Evolutionary conservation across 2,888 invertebrate species (phyloP), one percentile per base, ranked within the genome.

Genomic region (Synergus itoensis): DNA sequence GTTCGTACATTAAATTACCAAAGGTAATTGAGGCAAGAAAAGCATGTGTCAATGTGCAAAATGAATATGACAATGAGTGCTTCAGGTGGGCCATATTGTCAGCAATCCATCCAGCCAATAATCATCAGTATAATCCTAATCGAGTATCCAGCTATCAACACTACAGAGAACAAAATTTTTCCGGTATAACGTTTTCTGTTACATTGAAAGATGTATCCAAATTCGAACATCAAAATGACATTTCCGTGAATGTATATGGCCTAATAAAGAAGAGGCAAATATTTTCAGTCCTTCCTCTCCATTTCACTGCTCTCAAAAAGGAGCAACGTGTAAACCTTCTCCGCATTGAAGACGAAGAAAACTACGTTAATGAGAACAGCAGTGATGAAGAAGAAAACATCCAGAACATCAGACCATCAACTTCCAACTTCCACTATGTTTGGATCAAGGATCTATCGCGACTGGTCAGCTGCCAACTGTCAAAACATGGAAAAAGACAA

Each of bases 201-300:
- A 7, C 14, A 41, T n/a, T 77, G 0, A 79, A 79, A 76, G 45
- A 77, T 12, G 48, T 81, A 5, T 41, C 73, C 0, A 81, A 78
- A 64, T 81, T 83, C 77, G 78, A 82, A 41, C 77, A 73, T 8
- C 78, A 73, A 63, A 80, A 80, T 43, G 14, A 78, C 11, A 53
- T 81, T 5, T 83, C 81, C 0, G 40, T 83, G 0, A 79, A 81
- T 18, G 67, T 81, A 0, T 82, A 76, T 18, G 21, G 78, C 7
- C n/a, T 80, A 8, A 57, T 77, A 8, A 65, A 73, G n/a, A 78
- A 41, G 8, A 18, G 73, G 7, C 43, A 76, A 28, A 18, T 11
- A 9, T 28, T 9, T 0, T 41, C 12, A 0, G 43, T 79, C 0
- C 7, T 36, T n/a, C 77, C 79, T 1, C n/a, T 79, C 5, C 64